Percentiles rank a stretch among this genome's conserved stretches.
Evolutionary conservation across 35 echinoderm and acorn worm species (phyloP).

Genomic region (Anneissia japonica): DNA sequence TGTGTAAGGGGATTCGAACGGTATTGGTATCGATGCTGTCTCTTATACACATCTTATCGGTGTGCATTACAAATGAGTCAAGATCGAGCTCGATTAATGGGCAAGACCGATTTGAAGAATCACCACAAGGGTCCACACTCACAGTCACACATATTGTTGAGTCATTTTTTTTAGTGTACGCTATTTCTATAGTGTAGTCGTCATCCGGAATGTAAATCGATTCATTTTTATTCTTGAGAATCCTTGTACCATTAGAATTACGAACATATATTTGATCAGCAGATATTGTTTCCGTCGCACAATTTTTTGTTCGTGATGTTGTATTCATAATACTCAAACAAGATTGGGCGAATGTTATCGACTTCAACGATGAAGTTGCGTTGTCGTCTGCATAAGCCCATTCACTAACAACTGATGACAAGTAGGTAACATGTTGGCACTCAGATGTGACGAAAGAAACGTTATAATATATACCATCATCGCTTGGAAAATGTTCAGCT

Average conservation of each 20-base stretch:
- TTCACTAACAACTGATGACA: not conserved
- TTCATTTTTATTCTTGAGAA: not conserved
- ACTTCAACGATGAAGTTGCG: too few relatives aligned
- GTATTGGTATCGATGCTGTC: too few relatives aligned
- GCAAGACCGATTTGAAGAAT: not conserved
- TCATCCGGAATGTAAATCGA: not conserved
- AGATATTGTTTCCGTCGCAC: not conserved
- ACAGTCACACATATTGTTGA: not conserved
- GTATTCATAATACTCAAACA: not conserved
- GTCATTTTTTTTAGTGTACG: not conserved
- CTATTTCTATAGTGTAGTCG: not conserved
- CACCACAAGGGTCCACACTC: not conserved
- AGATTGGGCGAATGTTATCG: not conserved
- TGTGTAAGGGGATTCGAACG: too few relatives aligned
- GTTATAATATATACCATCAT: not conserved
- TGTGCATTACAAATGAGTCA: not conserved
- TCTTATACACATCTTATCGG: too few relatives aligned
- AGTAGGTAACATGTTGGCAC: not conserved
- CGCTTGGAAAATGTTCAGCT: too few relatives aligned
- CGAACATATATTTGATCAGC: not conserved
- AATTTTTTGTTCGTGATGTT: not conserved
- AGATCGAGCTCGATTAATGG: not conserved
- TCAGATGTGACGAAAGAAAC: not conserved
- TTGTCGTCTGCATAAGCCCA: not conserved
- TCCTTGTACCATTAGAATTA: not conserved